Evolutionary conservation across 2,888 invertebrate species (phyloP).

Genomic region (Dasysyrphus albostriatus): DNA sequence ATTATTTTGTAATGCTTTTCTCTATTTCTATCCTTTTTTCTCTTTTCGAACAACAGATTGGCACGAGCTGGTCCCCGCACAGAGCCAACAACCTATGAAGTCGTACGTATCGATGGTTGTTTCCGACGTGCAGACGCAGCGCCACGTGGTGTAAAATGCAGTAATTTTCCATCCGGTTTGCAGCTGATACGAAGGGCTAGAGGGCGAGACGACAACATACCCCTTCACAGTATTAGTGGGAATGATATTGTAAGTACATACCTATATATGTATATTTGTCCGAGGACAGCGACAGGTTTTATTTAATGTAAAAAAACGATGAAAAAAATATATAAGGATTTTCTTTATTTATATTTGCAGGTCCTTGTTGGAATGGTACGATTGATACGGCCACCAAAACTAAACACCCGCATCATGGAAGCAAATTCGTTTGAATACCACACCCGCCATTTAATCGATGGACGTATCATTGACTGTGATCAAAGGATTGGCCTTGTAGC

Average conservation of each 20-base stretch:
- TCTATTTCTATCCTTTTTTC: slow-evolving; percentile 3
- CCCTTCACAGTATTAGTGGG: slow-evolving; percentile 85
- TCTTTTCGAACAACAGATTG: slow-evolving; percentile 81
- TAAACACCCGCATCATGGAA: slow-evolving; percentile 88
- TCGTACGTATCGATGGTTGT: slow-evolving; percentile 88
- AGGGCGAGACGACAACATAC: slow-evolving; percentile 85
- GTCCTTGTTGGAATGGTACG: slow-evolving; percentile 90
- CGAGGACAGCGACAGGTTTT: background rate
- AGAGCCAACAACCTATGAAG: slow-evolving; percentile 89
- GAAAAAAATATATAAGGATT: background rate
- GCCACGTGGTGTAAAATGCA: slow-evolving; percentile 84
- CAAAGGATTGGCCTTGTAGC: slow-evolving; percentile 95
- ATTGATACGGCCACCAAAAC: slow-evolving; percentile 88
- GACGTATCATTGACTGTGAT: slow-evolving; percentile 94
- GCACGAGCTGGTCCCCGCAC: slow-evolving; percentile 89
- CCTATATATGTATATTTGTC: background rate
- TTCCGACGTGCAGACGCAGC: slow-evolving; percentile 86
- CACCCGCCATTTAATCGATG: slow-evolving; percentile 94
- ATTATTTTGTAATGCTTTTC: slow-evolving; percentile 16
- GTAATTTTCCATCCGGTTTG: slow-evolving; percentile 81
- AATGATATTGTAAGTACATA: slow-evolving; percentile 86
- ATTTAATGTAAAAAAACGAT: no score
- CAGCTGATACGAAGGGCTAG: slow-evolving; percentile 85
- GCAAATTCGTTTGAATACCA: slow-evolving; percentile 93
- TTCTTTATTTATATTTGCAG: slow-evolving; percentile 78